A percentile compares a stretch with the other conserved stretches of the same genome.
Conservation (phyloP, 1,140 invertebrate genomes). For the Harlomillsia oculata region DNA sequence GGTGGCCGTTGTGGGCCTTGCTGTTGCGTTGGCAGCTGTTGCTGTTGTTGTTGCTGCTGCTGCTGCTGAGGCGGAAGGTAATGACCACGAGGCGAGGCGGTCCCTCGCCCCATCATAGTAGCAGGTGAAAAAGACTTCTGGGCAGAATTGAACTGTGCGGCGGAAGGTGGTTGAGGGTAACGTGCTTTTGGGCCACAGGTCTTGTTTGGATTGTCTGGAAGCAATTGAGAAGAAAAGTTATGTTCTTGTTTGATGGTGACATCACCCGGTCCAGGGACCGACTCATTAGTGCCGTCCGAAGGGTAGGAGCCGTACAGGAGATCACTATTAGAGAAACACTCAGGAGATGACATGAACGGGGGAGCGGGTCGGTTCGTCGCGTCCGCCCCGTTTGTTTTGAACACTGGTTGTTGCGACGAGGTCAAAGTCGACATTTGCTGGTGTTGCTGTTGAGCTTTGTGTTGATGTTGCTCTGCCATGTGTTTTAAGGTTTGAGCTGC, state of each 20-base stretch:
- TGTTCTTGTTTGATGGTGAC: conserved; percentile 10
- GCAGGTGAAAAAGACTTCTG: too few relatives aligned
- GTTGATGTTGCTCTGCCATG: conserved; percentile 92
- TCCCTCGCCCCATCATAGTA: too few relatives aligned
- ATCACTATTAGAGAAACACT: conserved; percentile 28
- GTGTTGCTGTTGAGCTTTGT: conserved; percentile 54
- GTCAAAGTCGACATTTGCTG: too few relatives aligned
- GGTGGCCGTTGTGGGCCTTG: neutral
- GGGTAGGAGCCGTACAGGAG: conserved; percentile 16
- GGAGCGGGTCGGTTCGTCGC: conserved; percentile 40
- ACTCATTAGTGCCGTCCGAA: neutral
- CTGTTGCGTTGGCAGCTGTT: neutral
- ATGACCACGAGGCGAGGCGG: neutral
- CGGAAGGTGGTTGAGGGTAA: too few relatives aligned
- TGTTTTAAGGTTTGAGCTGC: conserved; percentile 88
- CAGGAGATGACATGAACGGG: conserved; percentile 25
- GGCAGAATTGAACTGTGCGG: too few relatives aligned
- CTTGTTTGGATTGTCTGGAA: neutral
- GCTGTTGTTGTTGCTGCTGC: conserved; percentile 9
- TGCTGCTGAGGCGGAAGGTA: conserved; percentile 1
- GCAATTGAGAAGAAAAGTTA: too few relatives aligned
- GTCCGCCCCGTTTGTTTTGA: too few relatives aligned
- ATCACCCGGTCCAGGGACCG: neutral
- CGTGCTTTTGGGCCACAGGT: conserved; percentile 1
- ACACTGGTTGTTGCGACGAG: too few relatives aligned